Evolutionary conservation across 2,113 vertebrate species (phyloP).

Genomic region (Barnardius zonarius): DNA sequence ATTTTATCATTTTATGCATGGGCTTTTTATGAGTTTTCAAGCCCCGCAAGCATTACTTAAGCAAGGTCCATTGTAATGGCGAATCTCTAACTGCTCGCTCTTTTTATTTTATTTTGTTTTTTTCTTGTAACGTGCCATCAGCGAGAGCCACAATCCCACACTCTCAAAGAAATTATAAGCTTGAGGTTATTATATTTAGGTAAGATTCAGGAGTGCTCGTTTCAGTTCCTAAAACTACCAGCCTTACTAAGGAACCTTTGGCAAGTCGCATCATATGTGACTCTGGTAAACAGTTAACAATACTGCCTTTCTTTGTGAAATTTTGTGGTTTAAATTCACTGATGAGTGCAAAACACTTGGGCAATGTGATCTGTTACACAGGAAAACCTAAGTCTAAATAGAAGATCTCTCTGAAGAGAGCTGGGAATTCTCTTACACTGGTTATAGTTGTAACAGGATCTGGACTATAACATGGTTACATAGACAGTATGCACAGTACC

Average conservation of each 20-base stretch:
- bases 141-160: not conserved
- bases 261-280: not conserved
- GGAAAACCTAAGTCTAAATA: not conserved
- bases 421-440: not conserved
- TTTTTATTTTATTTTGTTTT: constrained; percentile 17
- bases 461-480: not conserved
- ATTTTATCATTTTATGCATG: constrained; percentile 72
- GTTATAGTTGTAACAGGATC: not conserved
- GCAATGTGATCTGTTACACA: not conserved
- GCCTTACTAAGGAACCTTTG: not conserved
- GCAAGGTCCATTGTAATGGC: constrained; percentile 29
- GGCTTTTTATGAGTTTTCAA: constrained; percentile 69
- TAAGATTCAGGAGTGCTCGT: not conserved
- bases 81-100: constrained; percentile 27
- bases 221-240: not conserved
- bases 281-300: not conserved
- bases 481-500: not conserved
- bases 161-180: not conserved
- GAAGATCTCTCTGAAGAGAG: not conserved
- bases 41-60: constrained; percentile 60
- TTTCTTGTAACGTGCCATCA: not conserved
- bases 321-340: not conserved
- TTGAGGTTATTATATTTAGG: not conserved
- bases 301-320: not conserved
- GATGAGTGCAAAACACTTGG: not conserved